Conservation (phyloP, 2,113 vertebrate species). For the Nycticorax nycticorax region DNA sequence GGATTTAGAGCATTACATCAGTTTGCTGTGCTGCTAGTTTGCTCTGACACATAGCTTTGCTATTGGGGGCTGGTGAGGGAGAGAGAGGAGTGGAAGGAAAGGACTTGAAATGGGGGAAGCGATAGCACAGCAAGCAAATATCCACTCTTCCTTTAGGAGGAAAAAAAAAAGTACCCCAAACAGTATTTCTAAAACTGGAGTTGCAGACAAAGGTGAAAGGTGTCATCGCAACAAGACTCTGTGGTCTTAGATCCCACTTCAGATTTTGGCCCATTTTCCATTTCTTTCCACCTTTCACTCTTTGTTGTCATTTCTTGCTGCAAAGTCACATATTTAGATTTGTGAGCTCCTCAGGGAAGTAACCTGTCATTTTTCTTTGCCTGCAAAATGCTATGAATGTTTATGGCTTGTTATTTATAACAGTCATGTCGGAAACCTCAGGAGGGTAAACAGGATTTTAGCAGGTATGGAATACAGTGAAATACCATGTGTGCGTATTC, state of each 20-base stretch:
- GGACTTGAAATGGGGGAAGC: neutral
- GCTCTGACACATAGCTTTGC: neutral
- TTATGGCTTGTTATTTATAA: neutral
- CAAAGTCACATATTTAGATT: neutral
- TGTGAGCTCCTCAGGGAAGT: neutral
- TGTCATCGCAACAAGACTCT: neutral
- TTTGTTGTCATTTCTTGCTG: neutral
- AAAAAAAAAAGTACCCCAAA: neutral
- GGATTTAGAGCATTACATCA: constrained; percentile 40
- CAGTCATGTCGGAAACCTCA: neutral
- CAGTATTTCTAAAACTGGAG: neutral
- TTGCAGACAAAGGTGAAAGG: neutral
- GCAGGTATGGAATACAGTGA: neutral
- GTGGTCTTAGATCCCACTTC: neutral
- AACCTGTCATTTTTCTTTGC: neutral
- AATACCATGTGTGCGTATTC: neutral
- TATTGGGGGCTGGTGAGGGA: neutral
- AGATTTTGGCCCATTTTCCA: neutral
- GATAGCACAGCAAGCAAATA: neutral
- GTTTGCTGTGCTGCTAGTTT: neutral
- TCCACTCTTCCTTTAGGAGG: neutral
- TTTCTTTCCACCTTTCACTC: neutral
- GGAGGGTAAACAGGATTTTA: neutral
- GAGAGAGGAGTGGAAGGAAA: neutral
- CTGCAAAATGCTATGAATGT: neutral